Evolutionary conservation across 2,888 invertebrate species (phyloP).

Genomic region (Drosophila maculinotata): DNA sequence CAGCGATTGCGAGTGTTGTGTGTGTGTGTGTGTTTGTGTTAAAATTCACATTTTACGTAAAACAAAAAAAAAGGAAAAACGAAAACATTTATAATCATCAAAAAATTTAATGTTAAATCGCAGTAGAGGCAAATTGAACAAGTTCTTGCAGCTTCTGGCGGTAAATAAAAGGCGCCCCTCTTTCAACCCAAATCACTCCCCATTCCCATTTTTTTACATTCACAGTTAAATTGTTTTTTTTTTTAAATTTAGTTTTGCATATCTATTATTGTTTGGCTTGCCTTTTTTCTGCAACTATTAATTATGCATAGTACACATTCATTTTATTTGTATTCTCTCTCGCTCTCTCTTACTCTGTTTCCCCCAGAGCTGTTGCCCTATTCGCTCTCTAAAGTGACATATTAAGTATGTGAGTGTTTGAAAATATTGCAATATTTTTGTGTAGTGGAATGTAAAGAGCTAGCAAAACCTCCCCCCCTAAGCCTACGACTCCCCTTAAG

Average conservation of each 20-base stretch:
- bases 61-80: slow-evolving; percentile 38
- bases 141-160: slow-evolving; percentile 84
- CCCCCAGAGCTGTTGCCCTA: slow-evolving; percentile 42
- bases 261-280: slow-evolving; percentile 68
- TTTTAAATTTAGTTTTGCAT: slow-evolving; percentile 42
- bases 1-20: slow-evolving; percentile 60
- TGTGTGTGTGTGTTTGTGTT: slow-evolving; percentile 64
- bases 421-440: slow-evolving; percentile 54
- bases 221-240: slow-evolving; percentile 33
- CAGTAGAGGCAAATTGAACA: slow-evolving; percentile 83
- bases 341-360: too few relatives aligned
- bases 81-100: slow-evolving; percentile 52
- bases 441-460: slow-evolving; percentile 42
- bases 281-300: slow-evolving; percentile 64
- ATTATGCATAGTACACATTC: slow-evolving; percentile 70
- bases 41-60: slow-evolving; percentile 77
- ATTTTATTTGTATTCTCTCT: slow-evolving; percentile 67
- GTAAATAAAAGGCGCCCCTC: slow-evolving; percentile 68
- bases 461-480: slow-evolving; percentile 11
- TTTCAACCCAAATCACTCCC: slow-evolving; percentile 12
- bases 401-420: slow-evolving; percentile 33
- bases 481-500: slow-evolving; percentile 7
- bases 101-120: slow-evolving; percentile 84
- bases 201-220: slow-evolving; percentile 54
- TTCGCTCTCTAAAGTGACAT: slow-evolving; percentile 37